These are phyloP conservation scores for Podiceps cristatus DNA, from an alignment of 2,113 vertebrate species.

Conservation along the genomic window DNA sequence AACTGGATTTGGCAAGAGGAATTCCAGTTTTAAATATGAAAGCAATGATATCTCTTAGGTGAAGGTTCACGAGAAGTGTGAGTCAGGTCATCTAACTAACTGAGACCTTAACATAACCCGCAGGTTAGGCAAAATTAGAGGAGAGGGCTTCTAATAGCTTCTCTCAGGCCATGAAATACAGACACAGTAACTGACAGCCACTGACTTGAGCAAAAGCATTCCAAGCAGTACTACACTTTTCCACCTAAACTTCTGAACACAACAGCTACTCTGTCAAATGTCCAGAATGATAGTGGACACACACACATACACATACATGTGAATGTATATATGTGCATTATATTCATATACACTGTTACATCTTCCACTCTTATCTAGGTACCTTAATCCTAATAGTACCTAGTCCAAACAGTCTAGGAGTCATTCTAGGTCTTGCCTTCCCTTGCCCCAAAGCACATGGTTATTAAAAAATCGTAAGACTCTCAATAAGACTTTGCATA, in stretches of 20 bases:
- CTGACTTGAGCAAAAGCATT: not conserved
- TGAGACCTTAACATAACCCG: not conserved
- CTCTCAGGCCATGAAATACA: not conserved
- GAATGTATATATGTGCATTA: rapidly evolving
- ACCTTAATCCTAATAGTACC: not conserved
- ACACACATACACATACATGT: rapidly evolving
- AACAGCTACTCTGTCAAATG: not conserved
- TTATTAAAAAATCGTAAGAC: not conserved
- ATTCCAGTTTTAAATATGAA: not conserved
- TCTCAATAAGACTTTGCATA: not conserved
- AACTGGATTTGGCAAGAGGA: not conserved
- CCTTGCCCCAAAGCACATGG: not conserved
- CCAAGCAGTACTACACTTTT: not conserved
- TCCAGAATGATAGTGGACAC: not conserved
- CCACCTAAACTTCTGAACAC: not conserved
- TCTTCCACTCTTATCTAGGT: not conserved
- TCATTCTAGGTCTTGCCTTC: not conserved
- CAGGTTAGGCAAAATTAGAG: not conserved
- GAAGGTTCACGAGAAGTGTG: not conserved
- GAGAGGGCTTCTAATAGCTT: not conserved
- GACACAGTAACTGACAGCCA: not conserved
- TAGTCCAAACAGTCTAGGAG: not conserved
- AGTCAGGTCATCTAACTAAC: not conserved
- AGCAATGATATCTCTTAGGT: not conserved
- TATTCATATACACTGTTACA: not conserved